phyloP scores from a whole-genome alignment of 2,113 vertebrate genomes.

The Archocentrus centrarchus region DNA sequence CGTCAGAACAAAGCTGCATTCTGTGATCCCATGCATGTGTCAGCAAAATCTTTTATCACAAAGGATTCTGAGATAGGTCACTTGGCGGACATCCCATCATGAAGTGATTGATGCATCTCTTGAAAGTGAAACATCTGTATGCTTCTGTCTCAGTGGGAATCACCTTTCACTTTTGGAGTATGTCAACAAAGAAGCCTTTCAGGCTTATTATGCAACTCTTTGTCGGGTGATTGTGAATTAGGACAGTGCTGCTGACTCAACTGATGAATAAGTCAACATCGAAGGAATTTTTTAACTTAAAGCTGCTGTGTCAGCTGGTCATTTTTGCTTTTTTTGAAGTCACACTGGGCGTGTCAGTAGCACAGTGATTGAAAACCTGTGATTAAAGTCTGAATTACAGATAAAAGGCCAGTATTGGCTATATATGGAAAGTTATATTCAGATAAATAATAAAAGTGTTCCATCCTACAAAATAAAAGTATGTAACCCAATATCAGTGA shows the following conservation, averaged over 20 bases:
- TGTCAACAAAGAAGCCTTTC: constrained; percentile 2
- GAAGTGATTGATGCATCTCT: constrained; percentile 34
- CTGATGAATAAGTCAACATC: neutral
- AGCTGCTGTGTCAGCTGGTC: neutral
- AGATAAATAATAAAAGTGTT: neutral
- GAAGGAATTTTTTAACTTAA: constrained; percentile 3
- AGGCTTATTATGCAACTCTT: neutral
- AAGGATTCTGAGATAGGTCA: constrained; percentile 14
- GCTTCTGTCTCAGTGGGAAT: neutral
- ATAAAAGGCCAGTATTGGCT: neutral
- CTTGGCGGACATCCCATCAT: neutral
- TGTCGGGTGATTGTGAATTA: neutral
- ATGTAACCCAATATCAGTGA: neutral
- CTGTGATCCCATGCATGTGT: constrained; percentile 5
- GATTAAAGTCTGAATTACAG: neutral
- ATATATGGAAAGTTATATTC: neutral
- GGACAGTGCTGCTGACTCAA: neutral
- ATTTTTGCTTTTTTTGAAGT: neutral
- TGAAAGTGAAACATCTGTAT: constrained; percentile 16
- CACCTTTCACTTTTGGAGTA: neutral
- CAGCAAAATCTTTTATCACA: constrained; percentile 17
- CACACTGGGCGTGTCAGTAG: neutral
- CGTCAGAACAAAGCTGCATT: neutral
- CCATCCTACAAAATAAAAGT: neutral
- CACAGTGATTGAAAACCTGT: neutral